These are phyloP conservation scores for Carlito syrichta DNA, from an alignment of 2,113 vertebrate genomes.

Conservation along the genomic window DNA sequence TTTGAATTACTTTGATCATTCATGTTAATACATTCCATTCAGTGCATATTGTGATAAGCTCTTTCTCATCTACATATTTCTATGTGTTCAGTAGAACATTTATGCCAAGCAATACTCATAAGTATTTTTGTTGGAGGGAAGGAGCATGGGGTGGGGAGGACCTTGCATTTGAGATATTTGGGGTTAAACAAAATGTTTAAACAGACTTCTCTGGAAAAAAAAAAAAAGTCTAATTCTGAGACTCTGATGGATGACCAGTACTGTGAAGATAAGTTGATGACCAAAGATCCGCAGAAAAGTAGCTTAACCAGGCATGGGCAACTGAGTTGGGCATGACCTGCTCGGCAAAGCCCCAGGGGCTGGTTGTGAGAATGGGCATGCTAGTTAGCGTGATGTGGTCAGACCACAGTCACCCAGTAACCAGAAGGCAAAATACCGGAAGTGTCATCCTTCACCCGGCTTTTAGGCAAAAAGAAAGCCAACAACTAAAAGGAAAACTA, in stretches of 20 bases:
- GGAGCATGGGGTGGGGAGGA: neutral
- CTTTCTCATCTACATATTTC: neutral
- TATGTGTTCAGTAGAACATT: neutral
- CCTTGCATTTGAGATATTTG: conserved; percentile 8
- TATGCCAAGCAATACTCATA: neutral
- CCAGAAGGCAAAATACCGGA: neutral
- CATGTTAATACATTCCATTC: conserved; percentile 15
- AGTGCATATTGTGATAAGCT: neutral
- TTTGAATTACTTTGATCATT: conserved; percentile 57
- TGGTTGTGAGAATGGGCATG: neutral
- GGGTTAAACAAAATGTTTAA: neutral
- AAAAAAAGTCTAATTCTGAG: neutral
- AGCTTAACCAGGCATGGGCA: accelerated
- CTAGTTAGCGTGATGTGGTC: neutral
- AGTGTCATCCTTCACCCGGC: neutral
- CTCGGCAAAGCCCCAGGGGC: neutral
- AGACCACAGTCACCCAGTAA: neutral
- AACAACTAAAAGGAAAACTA: neutral
- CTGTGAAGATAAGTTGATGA: neutral
- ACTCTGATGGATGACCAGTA: neutral
- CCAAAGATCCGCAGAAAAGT: neutral
- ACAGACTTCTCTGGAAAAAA: too few species aligned
- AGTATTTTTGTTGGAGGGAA: neutral
- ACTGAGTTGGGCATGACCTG: neutral
- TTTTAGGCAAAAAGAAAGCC: neutral